Percentiles rank a stretch among this genome's conserved stretches.
Evolutionary conservation across 2,113 vertebrate genomes (phyloP).

Genomic region (Colius striatus): DNA sequence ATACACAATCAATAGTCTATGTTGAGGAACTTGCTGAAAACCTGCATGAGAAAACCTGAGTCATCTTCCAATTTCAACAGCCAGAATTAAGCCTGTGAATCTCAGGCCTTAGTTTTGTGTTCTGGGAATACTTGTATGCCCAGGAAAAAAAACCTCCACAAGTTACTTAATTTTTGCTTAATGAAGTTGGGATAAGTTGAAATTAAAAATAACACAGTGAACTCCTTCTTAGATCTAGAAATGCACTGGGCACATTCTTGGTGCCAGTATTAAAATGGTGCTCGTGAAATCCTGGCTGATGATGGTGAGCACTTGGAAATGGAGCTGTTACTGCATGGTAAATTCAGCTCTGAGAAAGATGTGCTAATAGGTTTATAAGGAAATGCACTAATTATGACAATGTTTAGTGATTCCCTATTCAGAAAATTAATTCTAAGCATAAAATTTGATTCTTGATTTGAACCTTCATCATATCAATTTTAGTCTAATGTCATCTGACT

Average conservation of each 20-base stretch:
- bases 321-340: background rate
- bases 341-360: background rate
- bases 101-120: background rate
- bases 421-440: constrained; percentile 18
- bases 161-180: background rate
- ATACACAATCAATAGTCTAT: background rate
- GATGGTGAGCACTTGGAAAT: background rate
- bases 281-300: background rate
- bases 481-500: background rate
- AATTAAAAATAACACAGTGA: background rate
- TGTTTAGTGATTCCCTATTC: background rate
- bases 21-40: background rate
- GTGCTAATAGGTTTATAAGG: background rate
- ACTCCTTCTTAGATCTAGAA: background rate
- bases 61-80: background rate
- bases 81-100: background rate
- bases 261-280: background rate
- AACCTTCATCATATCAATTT: background rate
- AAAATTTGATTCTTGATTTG: constrained; percentile 2
- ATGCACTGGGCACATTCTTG: background rate
- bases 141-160: rapidly evolving
- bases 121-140: background rate
- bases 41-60: background rate
- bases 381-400: background rate
- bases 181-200: background rate